Evolutionary conservation across 2,113 vertebrate species (phyloP).

Genomic region (Petrocephalus microphthalmus): DNA sequence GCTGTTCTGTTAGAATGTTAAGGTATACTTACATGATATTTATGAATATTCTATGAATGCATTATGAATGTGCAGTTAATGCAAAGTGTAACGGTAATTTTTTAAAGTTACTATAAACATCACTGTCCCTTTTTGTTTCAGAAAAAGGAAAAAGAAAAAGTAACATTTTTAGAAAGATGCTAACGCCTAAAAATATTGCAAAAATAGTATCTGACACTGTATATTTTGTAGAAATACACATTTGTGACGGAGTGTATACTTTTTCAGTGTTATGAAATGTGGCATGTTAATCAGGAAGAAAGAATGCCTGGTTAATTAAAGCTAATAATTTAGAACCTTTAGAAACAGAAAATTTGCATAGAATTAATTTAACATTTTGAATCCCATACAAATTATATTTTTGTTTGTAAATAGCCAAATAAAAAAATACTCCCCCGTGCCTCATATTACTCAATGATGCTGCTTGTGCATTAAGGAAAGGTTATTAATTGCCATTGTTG

Average conservation of each 20-base stretch:
- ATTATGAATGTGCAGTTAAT: not conserved
- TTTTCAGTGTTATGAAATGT: not conserved
- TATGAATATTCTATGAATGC: not conserved
- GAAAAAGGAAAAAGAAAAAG: slow-evolving; percentile 7
- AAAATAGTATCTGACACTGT: not conserved
- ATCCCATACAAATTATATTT: not conserved
- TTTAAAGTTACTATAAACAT: not conserved
- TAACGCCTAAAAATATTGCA: not conserved
- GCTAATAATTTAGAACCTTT: too few species aligned
- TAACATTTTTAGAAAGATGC: not conserved
- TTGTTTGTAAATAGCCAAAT: not conserved
- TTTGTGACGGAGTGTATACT: not conserved
- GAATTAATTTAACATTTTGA: too few species aligned
- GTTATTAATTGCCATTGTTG: too few species aligned
- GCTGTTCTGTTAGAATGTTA: too few species aligned
- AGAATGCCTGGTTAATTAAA: too few species aligned
- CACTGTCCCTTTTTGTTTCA: not conserved
- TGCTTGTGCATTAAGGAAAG: too few species aligned
- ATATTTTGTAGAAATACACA: not conserved
- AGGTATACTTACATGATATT: not conserved
- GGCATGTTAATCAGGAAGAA: too few species aligned
- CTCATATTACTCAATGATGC: not conserved
- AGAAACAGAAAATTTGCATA: too few species aligned
- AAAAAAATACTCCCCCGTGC: not conserved
- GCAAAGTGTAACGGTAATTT: not conserved